These are phyloP conservation scores for Cyrtonyx montezumae DNA, from an alignment of 2,113 vertebrate genomes.

Conservation along the genomic window DNA sequence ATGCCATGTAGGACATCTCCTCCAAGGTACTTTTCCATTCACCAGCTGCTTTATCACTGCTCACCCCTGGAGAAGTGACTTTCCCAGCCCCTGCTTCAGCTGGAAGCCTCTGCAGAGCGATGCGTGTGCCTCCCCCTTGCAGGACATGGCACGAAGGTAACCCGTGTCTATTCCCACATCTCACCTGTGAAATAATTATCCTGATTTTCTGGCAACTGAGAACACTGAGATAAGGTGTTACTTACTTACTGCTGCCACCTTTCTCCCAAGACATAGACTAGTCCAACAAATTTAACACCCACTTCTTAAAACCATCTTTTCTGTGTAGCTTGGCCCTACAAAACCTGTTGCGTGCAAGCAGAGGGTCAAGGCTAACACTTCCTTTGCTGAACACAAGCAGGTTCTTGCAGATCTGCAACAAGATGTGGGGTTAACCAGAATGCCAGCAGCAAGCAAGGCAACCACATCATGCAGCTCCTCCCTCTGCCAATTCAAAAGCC, in stretches of 20 bases:
- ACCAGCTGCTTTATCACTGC: background rate
- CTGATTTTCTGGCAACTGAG: background rate
- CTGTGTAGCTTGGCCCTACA: background rate
- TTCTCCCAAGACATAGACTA: background rate
- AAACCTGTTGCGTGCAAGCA: fast-evolving
- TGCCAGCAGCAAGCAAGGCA: background rate
- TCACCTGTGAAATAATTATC: background rate
- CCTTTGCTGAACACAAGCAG: background rate
- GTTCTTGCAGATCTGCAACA: background rate
- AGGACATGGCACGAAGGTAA: fast-evolving
- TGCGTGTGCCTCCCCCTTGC: fast-evolving
- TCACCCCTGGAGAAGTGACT: background rate
- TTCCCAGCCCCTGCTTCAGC: background rate
- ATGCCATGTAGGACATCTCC: constrained; percentile 25
- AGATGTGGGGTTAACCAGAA: background rate
- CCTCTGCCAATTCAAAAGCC: fast-evolving
- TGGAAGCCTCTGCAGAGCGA: background rate
- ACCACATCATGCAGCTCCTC: fast-evolving
- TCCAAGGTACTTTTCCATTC: background rate
- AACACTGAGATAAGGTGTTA: background rate
- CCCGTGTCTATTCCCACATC: fast-evolving
- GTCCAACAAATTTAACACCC: background rate
- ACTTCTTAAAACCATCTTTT: fast-evolving
- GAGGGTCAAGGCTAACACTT: background rate
- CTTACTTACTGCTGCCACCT: background rate